Conservation (phyloP, 2,113 vertebrate species). For the Esox niger region DNA sequence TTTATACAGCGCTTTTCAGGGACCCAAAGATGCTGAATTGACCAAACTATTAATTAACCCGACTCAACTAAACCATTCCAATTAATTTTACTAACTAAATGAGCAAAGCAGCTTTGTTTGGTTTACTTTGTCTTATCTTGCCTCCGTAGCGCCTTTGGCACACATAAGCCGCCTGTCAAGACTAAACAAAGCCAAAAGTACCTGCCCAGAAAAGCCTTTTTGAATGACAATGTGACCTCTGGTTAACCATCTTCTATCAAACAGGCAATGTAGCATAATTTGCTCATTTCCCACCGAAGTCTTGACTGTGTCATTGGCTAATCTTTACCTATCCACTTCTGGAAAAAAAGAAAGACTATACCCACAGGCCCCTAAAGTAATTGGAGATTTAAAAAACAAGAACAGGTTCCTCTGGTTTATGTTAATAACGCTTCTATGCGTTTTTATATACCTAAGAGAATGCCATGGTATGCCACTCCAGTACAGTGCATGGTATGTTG, state of each 20-base stretch:
- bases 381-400: conserved; percentile 31
- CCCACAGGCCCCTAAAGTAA: conserved; percentile 35
- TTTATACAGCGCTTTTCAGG: too few species aligned
- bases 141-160: conserved; percentile 43
- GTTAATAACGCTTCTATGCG: conserved; percentile 29
- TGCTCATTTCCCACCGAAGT: not conserved
- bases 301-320: conserved; percentile 23
- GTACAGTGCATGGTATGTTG: conserved; percentile 15
- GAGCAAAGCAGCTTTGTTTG: too few species aligned
- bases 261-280: not conserved
- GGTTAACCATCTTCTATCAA: conserved; percentile 31
- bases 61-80: too few species aligned
- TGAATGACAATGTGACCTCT: conserved; percentile 31
- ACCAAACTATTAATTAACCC: too few species aligned
- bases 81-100: too few species aligned
- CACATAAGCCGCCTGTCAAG: conserved; percentile 39
- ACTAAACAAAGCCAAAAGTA: conserved; percentile 37
- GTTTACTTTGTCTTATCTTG: conserved; percentile 56
- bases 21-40: too few species aligned
- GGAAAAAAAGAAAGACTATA: conserved; percentile 29
- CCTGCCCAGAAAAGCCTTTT: conserved; percentile 30
- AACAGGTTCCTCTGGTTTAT: conserved; percentile 53
- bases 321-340: conserved; percentile 6
- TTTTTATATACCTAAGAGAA: conserved; percentile 47
- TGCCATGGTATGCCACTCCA: conserved; percentile 44